Conservation (phyloP, 2,888 invertebrate species). For the Drosophila ezoana region DNA sequence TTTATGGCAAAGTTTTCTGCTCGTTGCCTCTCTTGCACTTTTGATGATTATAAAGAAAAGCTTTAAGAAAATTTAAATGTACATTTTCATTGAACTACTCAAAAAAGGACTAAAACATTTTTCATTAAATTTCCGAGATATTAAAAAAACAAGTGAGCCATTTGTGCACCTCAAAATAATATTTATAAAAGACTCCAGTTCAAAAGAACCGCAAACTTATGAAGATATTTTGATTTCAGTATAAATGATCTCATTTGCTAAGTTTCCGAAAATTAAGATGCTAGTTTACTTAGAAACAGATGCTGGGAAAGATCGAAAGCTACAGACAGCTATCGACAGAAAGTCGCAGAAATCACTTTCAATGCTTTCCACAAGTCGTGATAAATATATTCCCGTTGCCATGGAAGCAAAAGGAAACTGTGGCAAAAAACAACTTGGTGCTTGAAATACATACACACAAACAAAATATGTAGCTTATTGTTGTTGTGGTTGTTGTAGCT, state of each 20-base stretch:
- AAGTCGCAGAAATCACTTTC: not conserved
- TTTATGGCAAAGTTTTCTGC: not conserved
- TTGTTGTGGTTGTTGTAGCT: constrained; percentile 38
- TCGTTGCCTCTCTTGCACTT: not conserved
- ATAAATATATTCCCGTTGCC: constrained; percentile 3
- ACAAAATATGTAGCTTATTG: constrained; percentile 26
- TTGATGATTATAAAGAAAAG: not conserved
- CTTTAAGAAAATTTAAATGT: too few relatives aligned
- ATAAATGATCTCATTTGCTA: not conserved
- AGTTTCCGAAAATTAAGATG: not conserved
- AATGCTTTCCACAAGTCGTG: constrained; percentile 11
- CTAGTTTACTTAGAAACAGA: not conserved
- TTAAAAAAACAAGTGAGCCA: too few relatives aligned
- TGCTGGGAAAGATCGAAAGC: not conserved
- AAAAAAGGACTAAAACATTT: too few relatives aligned
- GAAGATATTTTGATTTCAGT: too few relatives aligned
- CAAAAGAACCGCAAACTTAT: too few relatives aligned
- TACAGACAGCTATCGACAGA: not conserved
- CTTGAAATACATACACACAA: constrained; percentile 37
- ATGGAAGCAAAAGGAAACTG: constrained; percentile 22
- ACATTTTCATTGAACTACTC: too few relatives aligned
- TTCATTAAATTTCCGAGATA: too few relatives aligned
- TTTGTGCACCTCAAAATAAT: too few relatives aligned
- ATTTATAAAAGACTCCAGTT: too few relatives aligned
- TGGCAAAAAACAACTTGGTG: constrained; percentile 41